Evolutionary conservation across 92 coral and sea anemone species (phyloP), one percentile per base, ranked within the genome.

Genomic region (Epizoanthus ramosus): DNA sequence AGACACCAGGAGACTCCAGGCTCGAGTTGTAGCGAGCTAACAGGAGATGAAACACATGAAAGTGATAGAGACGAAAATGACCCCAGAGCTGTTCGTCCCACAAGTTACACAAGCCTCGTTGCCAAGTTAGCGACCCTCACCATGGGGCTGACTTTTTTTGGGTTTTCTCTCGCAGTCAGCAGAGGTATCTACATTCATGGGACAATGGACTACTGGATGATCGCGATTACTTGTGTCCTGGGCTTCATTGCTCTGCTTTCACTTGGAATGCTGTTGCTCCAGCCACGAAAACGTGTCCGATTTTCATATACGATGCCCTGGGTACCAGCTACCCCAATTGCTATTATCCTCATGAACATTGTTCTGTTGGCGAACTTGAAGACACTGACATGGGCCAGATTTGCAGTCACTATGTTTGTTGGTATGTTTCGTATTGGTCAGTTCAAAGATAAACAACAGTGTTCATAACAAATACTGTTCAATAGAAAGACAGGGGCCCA

Each of bases 361-460:
- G 90, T 91, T 69, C 80, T 93, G 45, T 66, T 93, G 87, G 90
- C 94, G 16, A 93, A 89, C 77, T 54, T 93, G 87, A 71, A 89
- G 17, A 65, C 80, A 61, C 52, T 86, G 56, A 91, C 98, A 2
- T 93, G 98, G 98, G 98, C 98, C 18, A 90, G 94, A 33, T 91
- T 93, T 47, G 77, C 95, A 57, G 93, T 80, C 39, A 91, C 95
- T 87, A 86, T 93, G 80, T 93, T 93, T 87, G 57, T 93, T 17
- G 98, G 98, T 93, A 72, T 86, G 97, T 86, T 43, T 10, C 7
- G 1, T 4, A n/a, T 23, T 50, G 79, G 54, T 50, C 54, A 12
- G 14, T 13, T 50, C 43, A 37, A 37, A 37, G 6, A 37, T 37
- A 3, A 37, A 37, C 43, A 37, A 37, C 31, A 28, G 31, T 28